Conservation (phyloP, 2,888 invertebrate genomes). For the Lacanobia oleracea region DNA sequence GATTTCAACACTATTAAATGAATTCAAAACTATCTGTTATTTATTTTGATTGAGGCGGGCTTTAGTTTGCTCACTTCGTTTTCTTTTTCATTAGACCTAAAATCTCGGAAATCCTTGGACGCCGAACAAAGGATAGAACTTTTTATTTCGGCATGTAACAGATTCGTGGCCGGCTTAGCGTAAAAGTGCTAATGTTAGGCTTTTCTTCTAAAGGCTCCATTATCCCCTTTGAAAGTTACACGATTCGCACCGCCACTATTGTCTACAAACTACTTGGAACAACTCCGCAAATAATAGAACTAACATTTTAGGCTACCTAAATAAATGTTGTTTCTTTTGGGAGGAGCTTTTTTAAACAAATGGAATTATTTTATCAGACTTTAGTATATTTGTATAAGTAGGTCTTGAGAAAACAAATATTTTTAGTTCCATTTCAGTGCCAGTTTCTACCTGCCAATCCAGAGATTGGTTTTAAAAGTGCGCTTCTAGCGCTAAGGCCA, state of each 20-base stretch:
- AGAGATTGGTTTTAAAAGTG: no score
- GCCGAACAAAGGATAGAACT: slow-evolving; percentile 46
- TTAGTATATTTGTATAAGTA: background rate
- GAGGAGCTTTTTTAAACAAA: slow-evolving; percentile 16
- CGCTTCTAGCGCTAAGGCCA: no score
- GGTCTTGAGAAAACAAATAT: background rate
- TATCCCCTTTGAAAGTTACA: slow-evolving; percentile 57
- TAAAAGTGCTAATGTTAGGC: slow-evolving; percentile 65
- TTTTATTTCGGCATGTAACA: slow-evolving; percentile 58
- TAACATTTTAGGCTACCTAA: slow-evolving; percentile 39
- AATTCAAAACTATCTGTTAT: slow-evolving; percentile 5
- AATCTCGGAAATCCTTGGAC: slow-evolving; percentile 32
- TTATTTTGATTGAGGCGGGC: background rate
- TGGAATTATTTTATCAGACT: slow-evolving; percentile 22
- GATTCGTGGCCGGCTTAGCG: slow-evolving; percentile 60
- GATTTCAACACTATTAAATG: background rate
- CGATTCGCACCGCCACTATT: slow-evolving; percentile 48
- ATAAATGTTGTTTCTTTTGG: slow-evolving; percentile 33
- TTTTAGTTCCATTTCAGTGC: background rate
- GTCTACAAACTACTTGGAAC: slow-evolving; percentile 53
- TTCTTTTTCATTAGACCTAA: slow-evolving; percentile 24
- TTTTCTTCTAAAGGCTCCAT: slow-evolving; percentile 59
- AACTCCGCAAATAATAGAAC: slow-evolving; percentile 52
- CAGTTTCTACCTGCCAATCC: background rate
- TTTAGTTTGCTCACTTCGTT: background rate